Percentiles rank a stretch among this genome's conserved stretches.
Conservation (phyloP, 2,113 vertebrate genomes). For the Bombycilla garrulus region DNA sequence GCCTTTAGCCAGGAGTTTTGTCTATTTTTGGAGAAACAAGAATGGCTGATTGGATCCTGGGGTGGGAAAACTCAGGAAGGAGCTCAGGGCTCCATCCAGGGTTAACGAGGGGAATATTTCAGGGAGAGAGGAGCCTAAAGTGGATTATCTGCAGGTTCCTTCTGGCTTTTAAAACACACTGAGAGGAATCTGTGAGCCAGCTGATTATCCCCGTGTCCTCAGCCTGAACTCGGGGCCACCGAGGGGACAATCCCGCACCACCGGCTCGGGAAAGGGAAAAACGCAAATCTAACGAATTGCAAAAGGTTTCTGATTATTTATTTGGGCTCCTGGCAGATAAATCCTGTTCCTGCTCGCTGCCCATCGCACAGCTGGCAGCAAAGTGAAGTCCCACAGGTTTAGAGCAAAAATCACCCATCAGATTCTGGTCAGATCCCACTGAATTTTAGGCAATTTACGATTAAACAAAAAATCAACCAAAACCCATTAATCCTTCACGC, state of each 20-base stretch:
- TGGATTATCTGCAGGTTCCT: background rate
- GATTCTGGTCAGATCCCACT: background rate
- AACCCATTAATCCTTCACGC: no score
- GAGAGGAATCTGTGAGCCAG: background rate
- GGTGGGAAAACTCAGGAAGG: background rate
- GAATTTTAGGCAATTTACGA: background rate
- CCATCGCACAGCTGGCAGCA: background rate
- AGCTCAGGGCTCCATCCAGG: background rate
- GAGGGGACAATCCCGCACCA: background rate
- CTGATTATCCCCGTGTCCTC: background rate
- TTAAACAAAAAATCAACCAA: background rate
- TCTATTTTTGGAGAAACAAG: background rate
- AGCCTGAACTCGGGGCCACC: background rate
- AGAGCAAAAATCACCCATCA: background rate
- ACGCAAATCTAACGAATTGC: rapidly evolving
- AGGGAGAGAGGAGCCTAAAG: background rate
- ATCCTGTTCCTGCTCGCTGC: background rate
- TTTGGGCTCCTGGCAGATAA: background rate
- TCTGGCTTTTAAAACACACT: background rate
- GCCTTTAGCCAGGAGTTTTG: background rate
- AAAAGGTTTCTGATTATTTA: background rate
- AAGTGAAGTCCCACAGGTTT: background rate
- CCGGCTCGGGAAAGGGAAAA: background rate
- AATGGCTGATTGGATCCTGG: background rate
- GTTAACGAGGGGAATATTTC: background rate